Percentiles rank a stretch among this genome's conserved stretches.
Evolutionary conservation across 2,888 invertebrate genomes (phyloP).

Genomic region (Leucophenga maculata): DNA sequence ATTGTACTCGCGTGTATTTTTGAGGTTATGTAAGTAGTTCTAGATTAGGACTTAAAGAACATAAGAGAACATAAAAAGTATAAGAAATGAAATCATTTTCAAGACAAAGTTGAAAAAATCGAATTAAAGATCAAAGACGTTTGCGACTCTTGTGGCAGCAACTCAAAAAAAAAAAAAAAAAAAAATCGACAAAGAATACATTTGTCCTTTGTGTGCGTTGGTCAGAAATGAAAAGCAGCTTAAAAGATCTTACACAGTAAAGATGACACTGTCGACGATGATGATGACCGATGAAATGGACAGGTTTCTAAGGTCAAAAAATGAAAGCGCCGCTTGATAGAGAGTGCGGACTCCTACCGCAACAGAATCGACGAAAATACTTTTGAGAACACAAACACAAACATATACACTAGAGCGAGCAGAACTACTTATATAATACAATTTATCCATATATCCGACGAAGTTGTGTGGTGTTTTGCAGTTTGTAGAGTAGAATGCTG

Average conservation of each 20-base stretch:
- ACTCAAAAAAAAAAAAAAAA: not conserved
- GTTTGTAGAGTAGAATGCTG: no score
- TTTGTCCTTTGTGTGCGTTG: constrained; percentile 13
- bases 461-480: no score
- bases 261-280: not conserved
- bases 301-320: constrained; percentile 26
- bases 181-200: not conserved
- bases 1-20: not conserved
- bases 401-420: no score
- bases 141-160: not conserved
- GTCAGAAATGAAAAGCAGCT: not conserved
- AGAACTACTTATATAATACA: no score
- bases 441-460: no score
- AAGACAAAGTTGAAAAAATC: constrained; percentile 10
- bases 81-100: constrained; percentile 21
- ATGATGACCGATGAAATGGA: not conserved
- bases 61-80: not conserved
- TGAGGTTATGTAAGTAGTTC: constrained; percentile 18
- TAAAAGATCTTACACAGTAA: constrained; percentile 10
- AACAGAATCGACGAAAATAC: not conserved
- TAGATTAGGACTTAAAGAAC: not conserved
- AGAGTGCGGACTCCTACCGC: not conserved
- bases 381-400: no score
- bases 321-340: constrained; percentile 23
- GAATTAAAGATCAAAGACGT: constrained; percentile 21